Percentiles rank a stretch among this genome's conserved stretches.
These are phyloP conservation scores for Andrena cerasifolii DNA, from an alignment of 1,140 invertebrate species.

Conservation along the genomic window DNA sequence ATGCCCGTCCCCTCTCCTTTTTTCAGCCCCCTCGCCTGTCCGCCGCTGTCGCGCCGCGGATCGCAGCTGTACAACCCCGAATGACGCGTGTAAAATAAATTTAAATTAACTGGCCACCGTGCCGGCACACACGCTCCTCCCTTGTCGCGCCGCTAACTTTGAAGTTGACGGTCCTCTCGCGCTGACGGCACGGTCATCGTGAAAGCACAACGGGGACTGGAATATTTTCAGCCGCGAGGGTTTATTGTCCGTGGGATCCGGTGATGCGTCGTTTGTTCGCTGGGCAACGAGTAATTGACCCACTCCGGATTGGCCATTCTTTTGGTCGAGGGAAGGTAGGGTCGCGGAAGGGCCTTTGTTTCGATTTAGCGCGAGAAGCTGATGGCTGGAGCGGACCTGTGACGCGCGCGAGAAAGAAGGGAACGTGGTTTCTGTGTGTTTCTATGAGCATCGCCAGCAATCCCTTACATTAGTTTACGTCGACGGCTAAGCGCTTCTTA, in stretches of 20 bases:
- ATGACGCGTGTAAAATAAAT: conserved; percentile 39
- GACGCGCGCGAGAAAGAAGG: neutral
- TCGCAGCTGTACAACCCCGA: conserved; percentile 8
- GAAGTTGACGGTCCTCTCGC: too few species aligned
- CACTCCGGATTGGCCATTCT: too few species aligned
- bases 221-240: too few species aligned
- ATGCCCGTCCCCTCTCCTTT: conserved; percentile 37
- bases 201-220: too few species aligned
- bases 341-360: too few species aligned
- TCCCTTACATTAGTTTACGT: conserved; percentile 72
- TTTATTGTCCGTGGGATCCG: too few species aligned
- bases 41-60: neutral
- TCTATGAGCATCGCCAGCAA: conserved; percentile 62
- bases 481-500: conserved; percentile 64
- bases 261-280: too few species aligned
- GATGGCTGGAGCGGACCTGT: conserved; percentile 4
- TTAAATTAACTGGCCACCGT: conserved; percentile 33
- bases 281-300: too few species aligned
- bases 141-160: too few species aligned
- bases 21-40: conserved; percentile 5
- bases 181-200: too few species aligned
- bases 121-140: neutral
- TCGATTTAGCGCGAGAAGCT: too few species aligned
- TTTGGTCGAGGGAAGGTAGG: too few species aligned
- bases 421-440: conserved; percentile 64